phyloP scores from a whole-genome alignment of 2,797 vertebrate species.

The Taeniopygia guttata region DNA sequence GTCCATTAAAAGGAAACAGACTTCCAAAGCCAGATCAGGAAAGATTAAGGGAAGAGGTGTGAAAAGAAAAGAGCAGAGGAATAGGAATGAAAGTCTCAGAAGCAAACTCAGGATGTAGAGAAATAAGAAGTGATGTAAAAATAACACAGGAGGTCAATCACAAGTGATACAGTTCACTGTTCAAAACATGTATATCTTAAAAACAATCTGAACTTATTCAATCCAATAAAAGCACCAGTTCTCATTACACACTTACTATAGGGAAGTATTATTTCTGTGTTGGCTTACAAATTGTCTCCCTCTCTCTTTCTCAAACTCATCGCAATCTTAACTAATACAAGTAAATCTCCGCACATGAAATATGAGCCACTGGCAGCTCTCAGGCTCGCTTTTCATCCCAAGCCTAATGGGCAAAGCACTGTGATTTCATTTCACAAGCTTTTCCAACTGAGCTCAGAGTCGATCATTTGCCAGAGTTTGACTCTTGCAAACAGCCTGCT shows the following conservation, averaged over 20 bases:
- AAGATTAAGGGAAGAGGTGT: slow-evolving; percentile 15
- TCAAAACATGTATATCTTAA: slow-evolving; percentile 42
- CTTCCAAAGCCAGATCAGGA: slow-evolving; percentile 1
- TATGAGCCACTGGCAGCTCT: slow-evolving; percentile 61
- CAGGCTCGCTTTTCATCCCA: slow-evolving; percentile 58
- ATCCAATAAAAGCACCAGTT: slow-evolving; percentile 60
- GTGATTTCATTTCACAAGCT: slow-evolving; percentile 62
- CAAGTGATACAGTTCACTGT: slow-evolving; percentile 15
- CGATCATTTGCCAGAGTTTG: slow-evolving; percentile 28
- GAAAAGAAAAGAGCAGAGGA: slow-evolving; percentile 28
- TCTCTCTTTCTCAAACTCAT: slow-evolving; percentile 56
- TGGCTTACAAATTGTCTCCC: slow-evolving; percentile 51
- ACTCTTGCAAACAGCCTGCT: slow-evolving; percentile 50
- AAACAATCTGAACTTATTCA: slow-evolving; percentile 11
- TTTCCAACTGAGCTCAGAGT: slow-evolving; percentile 65
- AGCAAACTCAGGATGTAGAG: slow-evolving; percentile 13
- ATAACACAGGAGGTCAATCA: slow-evolving; percentile 29
- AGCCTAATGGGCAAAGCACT: slow-evolving; percentile 56
- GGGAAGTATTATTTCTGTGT: slow-evolving; percentile 62
- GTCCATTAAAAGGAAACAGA: background rate
- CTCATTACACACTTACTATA: slow-evolving; percentile 52
- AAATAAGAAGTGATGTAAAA: slow-evolving; percentile 50
- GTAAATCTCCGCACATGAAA: slow-evolving; percentile 63
- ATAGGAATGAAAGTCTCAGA: slow-evolving; percentile 22
- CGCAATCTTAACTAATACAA: slow-evolving; percentile 55